Conservation (phyloP, 2,113 vertebrate genomes). For the Scophthalmus maximus region DNA sequence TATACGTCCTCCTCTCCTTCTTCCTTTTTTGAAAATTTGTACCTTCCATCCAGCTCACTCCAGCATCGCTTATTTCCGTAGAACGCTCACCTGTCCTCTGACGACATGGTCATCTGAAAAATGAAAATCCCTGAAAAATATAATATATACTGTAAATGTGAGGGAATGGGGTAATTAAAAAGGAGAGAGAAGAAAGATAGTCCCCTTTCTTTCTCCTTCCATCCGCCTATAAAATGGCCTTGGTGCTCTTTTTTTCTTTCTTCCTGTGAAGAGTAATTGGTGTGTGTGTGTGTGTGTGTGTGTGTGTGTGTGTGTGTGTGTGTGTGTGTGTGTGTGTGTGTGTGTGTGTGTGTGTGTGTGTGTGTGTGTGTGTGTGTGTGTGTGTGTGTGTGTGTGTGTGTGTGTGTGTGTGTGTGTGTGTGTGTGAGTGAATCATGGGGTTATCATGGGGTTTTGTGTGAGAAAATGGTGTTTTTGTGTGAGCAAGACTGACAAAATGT, state of each 20-base stretch:
- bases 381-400: slow-evolving; percentile 5
- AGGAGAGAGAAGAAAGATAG: slow-evolving; percentile 46
- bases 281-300: slow-evolving; percentile 39
- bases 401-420: slow-evolving; percentile 24
- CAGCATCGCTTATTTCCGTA: slow-evolving; percentile 2
- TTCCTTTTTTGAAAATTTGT: too few relatives aligned
- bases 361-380: slow-evolving; percentile 45
- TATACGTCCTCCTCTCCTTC: neutral
- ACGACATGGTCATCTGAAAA: slow-evolving; percentile 11
- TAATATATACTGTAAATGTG: slow-evolving; percentile 33
- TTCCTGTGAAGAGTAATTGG: slow-evolving; percentile 75
- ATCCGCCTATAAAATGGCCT: slow-evolving; percentile 69
- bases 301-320: slow-evolving; percentile 35
- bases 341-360: slow-evolving; percentile 39
- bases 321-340: neutral
- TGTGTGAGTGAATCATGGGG: slow-evolving; percentile 47
- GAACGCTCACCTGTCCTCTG: slow-evolving; percentile 60
- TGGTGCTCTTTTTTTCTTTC: slow-evolving; percentile 67
- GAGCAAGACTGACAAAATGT: slow-evolving; percentile 40
- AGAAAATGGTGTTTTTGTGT: slow-evolving; percentile 36
- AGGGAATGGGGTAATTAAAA: slow-evolving; percentile 37
- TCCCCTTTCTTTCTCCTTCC: slow-evolving; percentile 47
- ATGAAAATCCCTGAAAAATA: slow-evolving; percentile 2
- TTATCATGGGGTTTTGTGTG: too few relatives aligned
- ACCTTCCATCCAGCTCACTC: too few relatives aligned